Conservation (phyloP, 1,140 invertebrate genomes). For the Pomacea maculata region DNA sequence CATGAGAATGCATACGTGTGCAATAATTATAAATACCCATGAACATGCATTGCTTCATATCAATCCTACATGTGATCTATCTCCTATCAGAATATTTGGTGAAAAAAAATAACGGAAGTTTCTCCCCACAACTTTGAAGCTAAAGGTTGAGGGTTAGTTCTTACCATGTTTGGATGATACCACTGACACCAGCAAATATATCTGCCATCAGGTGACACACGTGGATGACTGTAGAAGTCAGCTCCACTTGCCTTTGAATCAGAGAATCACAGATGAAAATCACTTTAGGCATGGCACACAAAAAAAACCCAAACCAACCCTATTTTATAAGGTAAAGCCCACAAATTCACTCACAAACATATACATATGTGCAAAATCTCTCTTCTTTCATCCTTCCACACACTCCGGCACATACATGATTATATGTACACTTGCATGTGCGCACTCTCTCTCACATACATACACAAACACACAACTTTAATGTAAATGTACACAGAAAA, state of each 20-base stretch:
- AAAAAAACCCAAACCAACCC: too few relatives aligned
- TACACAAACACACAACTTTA: not conserved
- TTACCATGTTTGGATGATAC: slow-evolving; percentile 65
- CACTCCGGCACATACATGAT: too few relatives aligned
- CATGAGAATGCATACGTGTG: not conserved
- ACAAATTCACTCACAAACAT: not conserved
- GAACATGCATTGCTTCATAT: not conserved
- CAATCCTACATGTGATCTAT: too few relatives aligned
- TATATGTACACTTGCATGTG: not conserved
- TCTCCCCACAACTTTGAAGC: not conserved
- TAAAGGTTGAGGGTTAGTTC: not conserved
- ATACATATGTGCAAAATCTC: too few relatives aligned
- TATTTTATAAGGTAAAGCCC: not conserved
- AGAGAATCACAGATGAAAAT: not conserved
- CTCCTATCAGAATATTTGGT: not conserved
- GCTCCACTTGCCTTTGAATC: slow-evolving; percentile 45
- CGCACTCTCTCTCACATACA: not conserved
- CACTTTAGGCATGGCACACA: too few relatives aligned
- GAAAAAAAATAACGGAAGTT: not conserved
- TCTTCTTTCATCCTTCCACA: too few relatives aligned
- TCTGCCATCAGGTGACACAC: slow-evolving; percentile 61
- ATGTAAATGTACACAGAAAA: not conserved
- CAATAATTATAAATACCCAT: too few relatives aligned
- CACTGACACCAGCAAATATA: slow-evolving; percentile 63
- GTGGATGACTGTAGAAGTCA: slow-evolving; percentile 61